Evolutionary conservation across 1,140 invertebrate genomes (phyloP).

Genomic region (Temnothorax longispinosus): DNA sequence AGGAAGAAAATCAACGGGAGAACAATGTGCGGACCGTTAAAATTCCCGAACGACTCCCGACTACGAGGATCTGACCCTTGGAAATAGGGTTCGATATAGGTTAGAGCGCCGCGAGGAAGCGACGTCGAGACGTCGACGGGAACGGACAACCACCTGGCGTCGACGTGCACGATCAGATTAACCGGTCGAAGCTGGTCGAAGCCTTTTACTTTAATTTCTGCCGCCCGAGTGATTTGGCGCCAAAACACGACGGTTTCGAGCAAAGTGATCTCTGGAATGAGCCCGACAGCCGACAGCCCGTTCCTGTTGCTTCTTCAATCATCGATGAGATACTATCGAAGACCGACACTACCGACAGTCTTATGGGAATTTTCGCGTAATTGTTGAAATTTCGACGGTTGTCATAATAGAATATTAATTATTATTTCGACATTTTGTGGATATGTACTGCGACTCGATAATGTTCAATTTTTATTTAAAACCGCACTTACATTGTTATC

Average conservation of each 20-base stretch:
- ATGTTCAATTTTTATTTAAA: too few relatives aligned
- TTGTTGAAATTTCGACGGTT: not conserved
- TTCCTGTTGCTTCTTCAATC: not conserved
- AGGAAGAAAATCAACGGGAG: conserved; percentile 35
- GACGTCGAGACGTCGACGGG: not conserved
- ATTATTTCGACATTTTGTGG: not conserved
- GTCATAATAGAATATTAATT: not conserved
- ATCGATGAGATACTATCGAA: not conserved
- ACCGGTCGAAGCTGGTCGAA: not conserved
- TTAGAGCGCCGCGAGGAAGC: not conserved
- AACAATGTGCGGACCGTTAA: not conserved
- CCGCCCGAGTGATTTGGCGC: conserved; percentile 62
- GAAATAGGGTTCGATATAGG: not conserved
- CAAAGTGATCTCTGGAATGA: not conserved
- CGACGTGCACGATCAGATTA: not conserved
- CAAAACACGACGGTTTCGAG: conserved; percentile 63
- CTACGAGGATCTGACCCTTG: not conserved
- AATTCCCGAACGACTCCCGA: not conserved
- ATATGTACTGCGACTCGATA: not conserved
- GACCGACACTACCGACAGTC: not conserved
- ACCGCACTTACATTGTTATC: too few relatives aligned
- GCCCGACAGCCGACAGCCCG: too few relatives aligned
- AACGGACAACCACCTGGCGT: not conserved
- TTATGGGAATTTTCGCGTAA: not conserved
- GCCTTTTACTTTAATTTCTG: not conserved